Base-by-base conservation (phyloP, 2,113 vertebrate genomes). In the Platanista minor region DNA sequence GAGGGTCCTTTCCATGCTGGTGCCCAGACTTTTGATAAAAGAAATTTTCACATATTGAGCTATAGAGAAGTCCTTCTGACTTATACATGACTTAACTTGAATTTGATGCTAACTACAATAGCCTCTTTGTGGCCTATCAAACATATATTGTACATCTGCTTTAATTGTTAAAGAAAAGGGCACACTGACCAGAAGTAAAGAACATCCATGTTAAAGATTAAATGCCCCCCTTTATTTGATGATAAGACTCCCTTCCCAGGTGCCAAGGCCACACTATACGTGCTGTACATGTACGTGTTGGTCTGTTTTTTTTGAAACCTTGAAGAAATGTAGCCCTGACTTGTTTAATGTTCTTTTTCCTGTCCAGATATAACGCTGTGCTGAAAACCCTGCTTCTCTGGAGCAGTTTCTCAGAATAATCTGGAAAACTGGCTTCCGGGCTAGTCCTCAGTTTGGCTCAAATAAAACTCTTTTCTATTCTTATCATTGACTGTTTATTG, bases 201-300 rank as follows among this genome's bases (percentile, higher is more conserved):
- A 80, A 80, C 14, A 31, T 78, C 31, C 52, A 14, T 25, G 49
- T 54, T 78, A 78, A 54, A 78, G 75, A 54, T 78, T 52, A 78
- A 78, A 78, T 54, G 52, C 1, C 0, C 49, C 75, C 54, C 75
- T 78, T 78, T 31, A 20, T n/a, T 14, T 36, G 75, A 54, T n/a
- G 49, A 78, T 54, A n/a, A 54, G 75, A n/a, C 33, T 78, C 75
- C 75, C 21, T 54, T 78, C 6, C 49, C 31, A 78, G 31, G 75
- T 54, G 49, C 75, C 74, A 78, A 78, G 49, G 21, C 31, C 49
- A 78, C 4, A n/a, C 31, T 78, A 3, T 54, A 23, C 1, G 46
- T 21, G 31, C 3, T 52, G 46, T 0, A 1, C 33, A 20, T 1
- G 1, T 23, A 54, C 49, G 33, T 4, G 31, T 46, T 52, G 2